These are phyloP conservation scores for Bombus cullumanus DNA, from an alignment of 1,140 invertebrate genomes.

Conservation along the genomic window DNA sequence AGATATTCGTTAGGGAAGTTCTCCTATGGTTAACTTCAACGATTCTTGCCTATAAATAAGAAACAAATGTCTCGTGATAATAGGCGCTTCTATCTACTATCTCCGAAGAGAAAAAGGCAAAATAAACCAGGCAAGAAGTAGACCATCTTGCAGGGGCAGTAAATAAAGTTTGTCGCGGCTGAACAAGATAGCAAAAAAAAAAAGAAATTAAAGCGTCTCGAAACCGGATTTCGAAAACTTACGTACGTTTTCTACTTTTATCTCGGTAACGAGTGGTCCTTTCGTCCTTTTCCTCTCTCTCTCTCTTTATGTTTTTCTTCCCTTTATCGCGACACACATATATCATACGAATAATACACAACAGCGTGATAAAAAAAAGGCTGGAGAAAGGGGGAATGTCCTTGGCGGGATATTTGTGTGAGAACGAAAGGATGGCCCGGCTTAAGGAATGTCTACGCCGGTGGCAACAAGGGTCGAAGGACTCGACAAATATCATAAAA, in stretches of 20 bases:
- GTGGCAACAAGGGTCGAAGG: constrained; percentile 53
- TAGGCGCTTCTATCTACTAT: neutral
- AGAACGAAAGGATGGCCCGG: constrained; percentile 65
- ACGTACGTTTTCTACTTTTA: constrained; percentile 31
- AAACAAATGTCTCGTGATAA: constrained; percentile 1
- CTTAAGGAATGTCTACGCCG: constrained; percentile 56
- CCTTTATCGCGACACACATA: constrained; percentile 50
- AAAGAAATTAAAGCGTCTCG: constrained; percentile 10
- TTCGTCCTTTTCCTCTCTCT: neutral
- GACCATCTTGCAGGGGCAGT: neutral
- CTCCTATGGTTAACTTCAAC: neutral
- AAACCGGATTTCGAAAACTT: constrained; percentile 44
- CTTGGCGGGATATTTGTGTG: constrained; percentile 71
- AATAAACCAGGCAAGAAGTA: neutral
- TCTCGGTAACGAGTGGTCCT: constrained; percentile 58
- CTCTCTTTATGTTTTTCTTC: constrained; percentile 31
- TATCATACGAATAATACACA: constrained; percentile 70
- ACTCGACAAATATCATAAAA: constrained; percentile 70
- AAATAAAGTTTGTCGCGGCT: constrained; percentile 47
- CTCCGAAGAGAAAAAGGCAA: no score
- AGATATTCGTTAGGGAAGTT: constrained; percentile 5
- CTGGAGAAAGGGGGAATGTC: constrained; percentile 38
- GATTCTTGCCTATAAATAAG: neutral
- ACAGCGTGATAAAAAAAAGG: constrained; percentile 42
- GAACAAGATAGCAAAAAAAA: neutral